These are phyloP conservation scores for Psilopogon haemacephalus DNA, from an alignment of 2,113 vertebrate species.

Conservation along the genomic window DNA sequence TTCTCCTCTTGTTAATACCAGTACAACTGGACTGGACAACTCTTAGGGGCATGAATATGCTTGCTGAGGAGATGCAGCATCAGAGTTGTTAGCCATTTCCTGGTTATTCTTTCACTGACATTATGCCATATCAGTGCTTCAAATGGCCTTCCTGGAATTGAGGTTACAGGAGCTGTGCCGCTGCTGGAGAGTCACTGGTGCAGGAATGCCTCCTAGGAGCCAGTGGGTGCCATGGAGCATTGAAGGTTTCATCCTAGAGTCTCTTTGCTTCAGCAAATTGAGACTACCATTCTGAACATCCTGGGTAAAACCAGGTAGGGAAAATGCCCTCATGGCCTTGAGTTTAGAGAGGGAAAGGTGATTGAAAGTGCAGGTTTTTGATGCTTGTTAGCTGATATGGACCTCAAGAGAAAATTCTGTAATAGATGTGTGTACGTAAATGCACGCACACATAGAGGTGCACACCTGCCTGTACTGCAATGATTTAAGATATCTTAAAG, in stretches of 20 bases:
- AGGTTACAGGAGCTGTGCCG: neutral
- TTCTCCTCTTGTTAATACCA: neutral
- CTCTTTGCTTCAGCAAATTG: neutral
- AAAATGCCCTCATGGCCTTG: neutral
- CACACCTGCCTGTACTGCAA: neutral
- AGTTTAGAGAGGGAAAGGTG: neutral
- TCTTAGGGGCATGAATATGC: neutral
- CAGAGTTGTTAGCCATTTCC: neutral
- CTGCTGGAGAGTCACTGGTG: neutral
- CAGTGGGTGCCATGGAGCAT: neutral
- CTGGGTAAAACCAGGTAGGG: neutral
- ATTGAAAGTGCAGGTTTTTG: neutral
- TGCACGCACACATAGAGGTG: no score
- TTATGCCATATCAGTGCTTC: neutral
- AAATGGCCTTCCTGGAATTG: neutral
- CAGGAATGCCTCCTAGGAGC: neutral
- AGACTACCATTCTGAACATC: neutral
- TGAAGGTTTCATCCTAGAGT: neutral
- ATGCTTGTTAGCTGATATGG: neutral
- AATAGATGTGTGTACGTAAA: neutral
- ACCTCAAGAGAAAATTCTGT: neutral
- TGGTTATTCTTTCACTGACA: neutral
- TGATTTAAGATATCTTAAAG: neutral
- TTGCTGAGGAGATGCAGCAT: neutral
- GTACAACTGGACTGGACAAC: neutral